Percentiles rank a stretch among this genome's conserved stretches.
Evolutionary conservation across 2,113 vertebrate species (phyloP).

Genomic region (Hippocampus barbouri): DNA sequence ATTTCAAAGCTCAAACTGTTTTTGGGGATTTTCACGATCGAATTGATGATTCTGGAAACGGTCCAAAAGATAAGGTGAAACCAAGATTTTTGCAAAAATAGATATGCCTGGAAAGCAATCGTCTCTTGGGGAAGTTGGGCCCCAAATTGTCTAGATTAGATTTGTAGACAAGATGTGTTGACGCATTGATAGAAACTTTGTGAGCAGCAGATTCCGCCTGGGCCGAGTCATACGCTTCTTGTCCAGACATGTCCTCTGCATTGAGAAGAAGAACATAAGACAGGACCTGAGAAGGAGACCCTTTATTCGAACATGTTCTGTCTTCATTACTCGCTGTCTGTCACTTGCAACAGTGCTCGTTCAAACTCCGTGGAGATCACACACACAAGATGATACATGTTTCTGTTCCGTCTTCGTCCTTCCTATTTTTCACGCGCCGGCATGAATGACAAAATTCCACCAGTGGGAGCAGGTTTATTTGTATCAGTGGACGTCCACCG

Average conservation of each 20-base stretch:
- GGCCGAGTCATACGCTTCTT: slow-evolving; percentile 47
- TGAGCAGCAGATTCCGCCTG: slow-evolving; percentile 55
- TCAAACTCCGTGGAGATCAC: not conserved
- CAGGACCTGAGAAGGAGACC: slow-evolving; percentile 22
- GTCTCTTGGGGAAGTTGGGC: slow-evolving; percentile 24
- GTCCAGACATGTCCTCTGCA: slow-evolving; percentile 47
- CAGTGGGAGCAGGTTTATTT: slow-evolving; percentile 38
- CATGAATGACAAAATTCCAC: not conserved
- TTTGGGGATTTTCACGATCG: not conserved
- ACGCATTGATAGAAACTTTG: slow-evolving; percentile 53
- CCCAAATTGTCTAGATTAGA: slow-evolving; percentile 53
- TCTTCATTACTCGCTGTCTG: slow-evolving; percentile 23
- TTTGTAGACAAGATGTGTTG: slow-evolving; percentile 51
- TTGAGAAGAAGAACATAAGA: slow-evolving; percentile 42
- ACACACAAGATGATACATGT: not conserved
- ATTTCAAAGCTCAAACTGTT: not conserved
- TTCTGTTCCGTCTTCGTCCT: not conserved
- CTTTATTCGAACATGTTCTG: slow-evolving; percentile 1
- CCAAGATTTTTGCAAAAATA: slow-evolving; percentile 12
- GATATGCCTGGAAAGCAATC: not conserved
- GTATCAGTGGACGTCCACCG: slow-evolving; percentile 18
- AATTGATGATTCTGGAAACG: slow-evolving; percentile 7
- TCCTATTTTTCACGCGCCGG: not conserved
- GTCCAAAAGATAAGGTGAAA: slow-evolving; percentile 16
- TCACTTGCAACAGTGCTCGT: slow-evolving; percentile 3